These are phyloP conservation scores for Rhea pennata DNA, from an alignment of 2,113 vertebrate genomes.

Conservation along the genomic window DNA sequence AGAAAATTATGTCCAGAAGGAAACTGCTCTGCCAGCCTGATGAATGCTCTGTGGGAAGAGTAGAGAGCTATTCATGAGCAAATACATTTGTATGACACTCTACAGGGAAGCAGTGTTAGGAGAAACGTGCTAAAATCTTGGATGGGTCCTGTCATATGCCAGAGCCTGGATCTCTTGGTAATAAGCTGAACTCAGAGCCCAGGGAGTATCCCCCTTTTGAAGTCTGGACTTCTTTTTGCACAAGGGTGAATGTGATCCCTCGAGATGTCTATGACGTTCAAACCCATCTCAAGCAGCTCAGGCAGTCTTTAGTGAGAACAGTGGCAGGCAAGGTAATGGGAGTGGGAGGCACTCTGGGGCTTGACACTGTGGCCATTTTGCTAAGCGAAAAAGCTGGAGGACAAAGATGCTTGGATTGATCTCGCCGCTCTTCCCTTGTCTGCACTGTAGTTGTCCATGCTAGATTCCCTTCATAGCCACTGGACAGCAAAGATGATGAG, in stretches of 20 bases:
- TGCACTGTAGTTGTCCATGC: accelerated
- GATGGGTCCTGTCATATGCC: accelerated
- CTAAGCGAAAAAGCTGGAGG: neutral
- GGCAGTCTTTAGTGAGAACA: neutral
- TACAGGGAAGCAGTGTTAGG: neutral
- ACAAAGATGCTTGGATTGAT: neutral
- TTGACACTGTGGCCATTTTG: neutral
- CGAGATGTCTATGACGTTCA: neutral
- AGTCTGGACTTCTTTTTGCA: neutral
- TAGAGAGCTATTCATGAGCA: neutral
- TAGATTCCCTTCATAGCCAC: neutral
- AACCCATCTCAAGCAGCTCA: neutral
- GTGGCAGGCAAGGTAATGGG: accelerated
- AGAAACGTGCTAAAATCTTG: neutral
- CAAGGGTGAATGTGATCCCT: neutral
- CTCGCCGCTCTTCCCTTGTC: neutral
- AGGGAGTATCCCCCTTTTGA: neutral
- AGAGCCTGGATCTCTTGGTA: neutral
- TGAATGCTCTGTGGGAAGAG: neutral
- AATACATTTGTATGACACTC: accelerated
- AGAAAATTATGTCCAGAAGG: neutral
- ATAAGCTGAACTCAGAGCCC: neutral
- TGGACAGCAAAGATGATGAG: neutral
- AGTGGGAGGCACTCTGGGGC: too few relatives aligned
- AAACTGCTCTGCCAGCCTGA: neutral